A percentile compares a stretch with the other conserved stretches of the same genome.
Evolutionary conservation across 1,140 invertebrate genomes (phyloP).

Genomic region (Zophobas atratus): DNA sequence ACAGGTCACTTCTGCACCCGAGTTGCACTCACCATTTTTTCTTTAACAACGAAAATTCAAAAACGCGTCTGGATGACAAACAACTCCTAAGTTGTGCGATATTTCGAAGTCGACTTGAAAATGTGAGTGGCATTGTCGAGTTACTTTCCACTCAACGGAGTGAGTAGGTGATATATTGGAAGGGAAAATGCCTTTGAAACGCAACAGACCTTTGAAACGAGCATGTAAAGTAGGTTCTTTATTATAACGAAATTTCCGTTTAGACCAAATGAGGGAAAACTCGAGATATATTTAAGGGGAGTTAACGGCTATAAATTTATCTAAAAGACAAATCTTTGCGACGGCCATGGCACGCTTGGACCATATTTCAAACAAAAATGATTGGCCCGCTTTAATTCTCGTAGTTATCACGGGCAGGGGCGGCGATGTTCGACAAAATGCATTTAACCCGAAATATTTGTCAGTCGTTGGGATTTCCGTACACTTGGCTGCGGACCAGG

Average conservation of each 20-base stretch:
- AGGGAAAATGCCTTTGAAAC: conserved; percentile 51
- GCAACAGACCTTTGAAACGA: conserved; percentile 57
- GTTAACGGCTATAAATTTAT: conserved; percentile 27
- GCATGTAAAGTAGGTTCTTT: conserved; percentile 62
- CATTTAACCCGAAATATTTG: no score
- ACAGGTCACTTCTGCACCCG: no score
- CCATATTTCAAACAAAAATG: conserved; percentile 22
- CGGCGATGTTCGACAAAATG: no score
- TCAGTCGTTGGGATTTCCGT: no score
- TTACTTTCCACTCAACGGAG: conserved; percentile 39
- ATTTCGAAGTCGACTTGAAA: conserved; percentile 7
- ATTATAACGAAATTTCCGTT: conserved; percentile 63
- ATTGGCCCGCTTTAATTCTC: conserved; percentile 20
- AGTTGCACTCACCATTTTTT: no score
- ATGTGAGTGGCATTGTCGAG: conserved; percentile 37
- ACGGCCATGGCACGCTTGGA: neutral
- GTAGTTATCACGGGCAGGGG: conserved; percentile 1
- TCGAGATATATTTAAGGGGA: conserved; percentile 37
- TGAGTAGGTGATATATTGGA: conserved; percentile 53
- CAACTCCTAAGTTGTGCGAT: conserved; percentile 7
- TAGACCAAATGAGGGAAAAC: conserved; percentile 61
- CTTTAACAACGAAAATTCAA: neutral
- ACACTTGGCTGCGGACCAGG: no score
- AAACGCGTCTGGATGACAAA: conserved; percentile 22
- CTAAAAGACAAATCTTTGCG: conserved; percentile 11